Evolutionary conservation across 2,888 invertebrate species (phyloP), one percentile per base, ranked within the genome.

Genomic region (Brachylomia viminalis): DNA sequence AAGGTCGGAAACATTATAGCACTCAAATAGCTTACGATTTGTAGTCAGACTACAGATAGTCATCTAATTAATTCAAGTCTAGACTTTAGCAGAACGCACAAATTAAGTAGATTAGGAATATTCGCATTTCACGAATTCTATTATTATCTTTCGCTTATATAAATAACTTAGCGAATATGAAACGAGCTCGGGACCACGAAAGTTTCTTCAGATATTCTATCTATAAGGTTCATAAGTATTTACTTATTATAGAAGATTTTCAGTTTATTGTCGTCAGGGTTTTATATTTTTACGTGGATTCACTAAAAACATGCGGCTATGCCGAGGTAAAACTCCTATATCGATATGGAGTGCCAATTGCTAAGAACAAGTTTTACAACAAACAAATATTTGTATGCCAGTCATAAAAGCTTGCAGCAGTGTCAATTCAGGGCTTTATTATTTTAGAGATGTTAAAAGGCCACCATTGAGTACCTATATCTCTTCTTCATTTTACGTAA

Each of bases 141-240:
- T 52, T 49, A 56, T 68, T 82, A 78, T 84, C 79, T 68, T 33
- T 11, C 72, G 62, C 38, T 78, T 84, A 78, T 78, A 76, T 72
- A 62, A 82, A 73, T 84, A 79, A 58, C 74, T 76, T 56, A 66
- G 61, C 23, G 76, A 84, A 86, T 84, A 73, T 78, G 23, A 78
- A 86, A 84, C 77, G 84, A 78, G 79, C 54, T 72, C 47, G 69
- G 45, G 17, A 65, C 58, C 62, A n/a, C 62, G 54, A 77, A 81
- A 77, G 59, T 77, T 77, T 49, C 30, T 77, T 75, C 59, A 73
- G 45, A 71, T 68, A 74, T 86, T 74, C 61, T 64, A 74, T 75
- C 61, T 15, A 66, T 61, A 33, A 49, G 45, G 1, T 58, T 47
- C 52, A 61, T 17, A 62, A 11, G 33, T 45, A 58, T 8, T 1